phyloP scores from a whole-genome alignment of 2,797 vertebrate species.

The Pangasius mekongensis region DNA sequence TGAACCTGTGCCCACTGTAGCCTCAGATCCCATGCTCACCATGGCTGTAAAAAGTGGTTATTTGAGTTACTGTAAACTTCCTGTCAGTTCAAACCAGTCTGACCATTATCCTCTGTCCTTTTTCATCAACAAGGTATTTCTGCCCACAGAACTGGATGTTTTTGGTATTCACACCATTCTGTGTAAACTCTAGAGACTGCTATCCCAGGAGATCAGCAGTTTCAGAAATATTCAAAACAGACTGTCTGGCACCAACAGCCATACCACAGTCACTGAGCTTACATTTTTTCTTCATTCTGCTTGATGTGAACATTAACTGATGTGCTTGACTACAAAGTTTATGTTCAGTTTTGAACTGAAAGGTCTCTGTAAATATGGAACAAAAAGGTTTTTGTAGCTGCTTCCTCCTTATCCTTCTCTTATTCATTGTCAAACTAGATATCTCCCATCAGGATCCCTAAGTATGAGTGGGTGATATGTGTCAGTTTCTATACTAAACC shows the following conservation, averaged over 20 bases:
- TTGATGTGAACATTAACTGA: background rate
- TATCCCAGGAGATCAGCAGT: conserved; percentile 1
- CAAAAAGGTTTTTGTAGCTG: background rate
- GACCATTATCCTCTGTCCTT: background rate
- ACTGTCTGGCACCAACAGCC: background rate
- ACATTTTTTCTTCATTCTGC: background rate
- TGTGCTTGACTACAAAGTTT: background rate
- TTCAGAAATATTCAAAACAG: conserved; percentile 7
- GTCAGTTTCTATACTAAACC: background rate
- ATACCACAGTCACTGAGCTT: background rate
- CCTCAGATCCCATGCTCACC: background rate
- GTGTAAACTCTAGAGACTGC: background rate
- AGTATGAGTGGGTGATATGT: background rate
- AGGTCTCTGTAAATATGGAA: background rate
- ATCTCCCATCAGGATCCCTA: background rate
- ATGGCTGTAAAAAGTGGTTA: background rate
- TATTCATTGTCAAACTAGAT: background rate
- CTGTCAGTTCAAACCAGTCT: background rate
- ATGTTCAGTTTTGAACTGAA: background rate
- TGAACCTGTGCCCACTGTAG: background rate
- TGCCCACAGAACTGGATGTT: background rate
- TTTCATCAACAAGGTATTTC: background rate
- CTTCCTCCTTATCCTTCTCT: background rate
- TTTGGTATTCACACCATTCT: background rate
- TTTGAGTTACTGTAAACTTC: background rate